These are phyloP conservation scores for Chauna torquata DNA, from an alignment of 2,113 vertebrate genomes.

Conservation along the genomic window DNA sequence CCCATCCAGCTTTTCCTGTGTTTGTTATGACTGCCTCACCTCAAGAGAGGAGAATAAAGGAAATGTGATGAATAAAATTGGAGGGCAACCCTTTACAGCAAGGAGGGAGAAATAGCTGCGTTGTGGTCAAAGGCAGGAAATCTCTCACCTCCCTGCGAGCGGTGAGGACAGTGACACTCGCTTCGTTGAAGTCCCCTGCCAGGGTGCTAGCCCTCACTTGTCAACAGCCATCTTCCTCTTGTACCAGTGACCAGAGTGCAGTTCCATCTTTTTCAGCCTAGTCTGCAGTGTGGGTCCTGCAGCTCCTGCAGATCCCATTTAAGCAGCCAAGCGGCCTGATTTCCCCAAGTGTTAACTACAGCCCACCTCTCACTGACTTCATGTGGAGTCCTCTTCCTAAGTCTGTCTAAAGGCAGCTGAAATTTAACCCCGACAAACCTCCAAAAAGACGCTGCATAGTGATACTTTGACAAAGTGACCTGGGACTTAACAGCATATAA, in stretches of 20 bases:
- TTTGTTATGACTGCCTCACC: neutral
- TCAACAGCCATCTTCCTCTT: rapidly evolving
- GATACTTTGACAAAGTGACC: neutral
- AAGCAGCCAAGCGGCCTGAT: neutral
- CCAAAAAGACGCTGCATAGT: neutral
- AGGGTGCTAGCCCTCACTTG: neutral
- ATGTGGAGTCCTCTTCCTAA: neutral
- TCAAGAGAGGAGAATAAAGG: neutral
- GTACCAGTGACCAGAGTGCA: too few species aligned
- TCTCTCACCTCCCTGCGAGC: neutral
- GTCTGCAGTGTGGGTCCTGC: neutral
- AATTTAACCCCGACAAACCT: neutral
- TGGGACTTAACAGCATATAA: too few species aligned
- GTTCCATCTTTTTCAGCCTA: neutral
- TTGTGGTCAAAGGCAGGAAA: neutral
- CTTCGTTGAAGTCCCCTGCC: neutral
- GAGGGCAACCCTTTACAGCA: neutral
- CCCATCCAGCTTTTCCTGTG: neutral
- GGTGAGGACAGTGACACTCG: rapidly evolving
- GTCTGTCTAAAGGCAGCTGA: neutral
- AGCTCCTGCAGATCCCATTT: neutral
- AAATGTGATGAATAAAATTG: neutral
- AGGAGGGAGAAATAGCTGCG: neutral
- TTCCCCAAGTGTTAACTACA: neutral
- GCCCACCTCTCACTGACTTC: neutral